Evolutionary conservation across 2,113 vertebrate species (phyloP).

Genomic region (Rattus rattus): DNA sequence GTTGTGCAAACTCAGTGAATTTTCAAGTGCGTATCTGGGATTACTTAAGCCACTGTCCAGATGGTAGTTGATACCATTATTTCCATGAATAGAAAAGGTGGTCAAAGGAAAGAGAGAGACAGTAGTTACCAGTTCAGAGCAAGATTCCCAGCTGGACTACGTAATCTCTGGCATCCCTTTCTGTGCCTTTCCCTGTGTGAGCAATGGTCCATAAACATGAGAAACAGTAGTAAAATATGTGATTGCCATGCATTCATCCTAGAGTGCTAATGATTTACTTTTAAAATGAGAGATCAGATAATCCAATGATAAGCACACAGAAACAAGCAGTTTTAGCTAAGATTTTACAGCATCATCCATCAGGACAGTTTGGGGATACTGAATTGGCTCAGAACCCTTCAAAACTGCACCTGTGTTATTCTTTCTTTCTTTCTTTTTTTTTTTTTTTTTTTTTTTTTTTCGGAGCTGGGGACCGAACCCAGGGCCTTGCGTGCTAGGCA

Average conservation of each 20-base stretch:
- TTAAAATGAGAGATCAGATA: slow-evolving; percentile 30
- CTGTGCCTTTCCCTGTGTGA: not conserved
- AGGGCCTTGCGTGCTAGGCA: no score
- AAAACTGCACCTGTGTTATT: not conserved
- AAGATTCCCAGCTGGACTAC: not conserved
- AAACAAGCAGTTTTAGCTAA: slow-evolving; percentile 20
- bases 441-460: no score
- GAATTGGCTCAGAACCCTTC: not conserved
- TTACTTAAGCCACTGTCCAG: not conserved
- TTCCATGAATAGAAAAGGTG: not conserved
- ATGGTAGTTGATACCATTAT: not conserved
- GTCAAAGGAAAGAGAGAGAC: not conserved
- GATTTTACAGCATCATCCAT: not conserved
- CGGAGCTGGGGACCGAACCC: no score
- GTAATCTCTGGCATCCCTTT: slow-evolving; percentile 1
- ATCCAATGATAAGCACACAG: not conserved
- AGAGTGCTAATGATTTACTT: slow-evolving; percentile 5
- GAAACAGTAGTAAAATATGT: not conserved
- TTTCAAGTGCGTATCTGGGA: not conserved
- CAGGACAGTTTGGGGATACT: not conserved
- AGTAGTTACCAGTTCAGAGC: not conserved
- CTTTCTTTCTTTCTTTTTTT: no score
- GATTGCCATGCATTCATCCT: not conserved
- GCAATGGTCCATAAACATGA: not conserved
- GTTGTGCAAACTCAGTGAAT: not conserved